phyloP scores from a whole-genome alignment of 2,797 vertebrate species.

The Gadopsis bispinosus region DNA sequence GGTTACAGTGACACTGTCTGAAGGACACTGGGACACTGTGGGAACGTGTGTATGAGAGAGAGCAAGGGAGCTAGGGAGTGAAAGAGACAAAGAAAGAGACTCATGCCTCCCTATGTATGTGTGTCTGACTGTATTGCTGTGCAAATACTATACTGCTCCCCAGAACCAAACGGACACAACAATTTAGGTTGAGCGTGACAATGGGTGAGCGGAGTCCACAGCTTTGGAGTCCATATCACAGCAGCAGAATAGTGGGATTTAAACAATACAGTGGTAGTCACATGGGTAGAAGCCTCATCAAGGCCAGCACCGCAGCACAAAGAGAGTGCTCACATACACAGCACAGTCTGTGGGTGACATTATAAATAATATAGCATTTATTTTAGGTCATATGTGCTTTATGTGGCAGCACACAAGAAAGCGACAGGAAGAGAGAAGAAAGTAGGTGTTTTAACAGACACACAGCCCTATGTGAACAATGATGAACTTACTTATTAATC shows the following conservation, averaged over 20 bases:
- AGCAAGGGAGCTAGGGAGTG: background rate
- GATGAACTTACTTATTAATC: background rate
- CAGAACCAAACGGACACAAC: background rate
- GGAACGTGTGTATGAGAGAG: conserved; percentile 13
- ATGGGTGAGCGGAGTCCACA: conserved; percentile 9
- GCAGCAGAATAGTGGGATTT: conserved; percentile 5
- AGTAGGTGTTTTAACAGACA: background rate
- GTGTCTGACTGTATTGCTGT: background rate
- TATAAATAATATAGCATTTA: background rate
- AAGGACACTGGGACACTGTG: conserved; percentile 68
- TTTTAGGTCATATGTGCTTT: background rate
- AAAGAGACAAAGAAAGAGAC: background rate
- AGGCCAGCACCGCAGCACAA: conserved; percentile 33
- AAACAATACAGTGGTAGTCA: conserved; percentile 14
- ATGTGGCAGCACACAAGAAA: background rate
- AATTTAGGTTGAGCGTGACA: conserved; percentile 24
- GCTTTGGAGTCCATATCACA: conserved; percentile 16
- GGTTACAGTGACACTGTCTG: conserved; percentile 71
- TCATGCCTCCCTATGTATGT: background rate
- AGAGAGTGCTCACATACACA: conserved; percentile 14
- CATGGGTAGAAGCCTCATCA: conserved; percentile 44
- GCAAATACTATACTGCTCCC: background rate
- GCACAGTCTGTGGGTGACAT: background rate
- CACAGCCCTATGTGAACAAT: background rate
- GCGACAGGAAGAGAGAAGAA: background rate